Evolutionary conservation across 2,797 vertebrate species (phyloP), one percentile per base, ranked within the genome.

Genomic region (Hephaestus fuliginosus): DNA sequence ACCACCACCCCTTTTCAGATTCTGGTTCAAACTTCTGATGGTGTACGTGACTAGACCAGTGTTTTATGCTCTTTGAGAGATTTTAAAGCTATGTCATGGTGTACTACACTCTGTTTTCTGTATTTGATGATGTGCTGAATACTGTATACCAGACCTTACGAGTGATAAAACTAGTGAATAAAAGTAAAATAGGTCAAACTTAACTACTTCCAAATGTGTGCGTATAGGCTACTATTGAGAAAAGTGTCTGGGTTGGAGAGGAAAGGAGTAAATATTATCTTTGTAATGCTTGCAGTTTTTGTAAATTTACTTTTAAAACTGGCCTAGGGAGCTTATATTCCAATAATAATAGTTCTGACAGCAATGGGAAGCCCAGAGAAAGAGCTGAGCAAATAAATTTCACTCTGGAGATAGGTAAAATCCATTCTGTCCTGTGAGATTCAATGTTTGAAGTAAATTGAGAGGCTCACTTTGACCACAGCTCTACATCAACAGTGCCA

Each of bases 401-500:
- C 25, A 53, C 56, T 53, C 43, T 53, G 39, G 20, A 57, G 28
- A 48, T 57, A 52, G 62, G 11, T 67, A 14, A 56, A 67, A 43
- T 68, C 18, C 3, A 2, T 41, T 51, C 7, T 67, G 36, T 48
- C n/a, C n/a, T 5, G 39, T 69, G 62, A 48, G 13, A 4, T 36
- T 69, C 22, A 51, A 0, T 61, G 30, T 78, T 63, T 79, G 5
- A 60, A 33, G 51, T 44, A 20, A 64, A 7, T 14, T 41, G 7
- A 71, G 33, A 25, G 1, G 28, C 53, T 39, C 0, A 12, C 2
- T 65, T 25, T 22, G 39, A 15, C n/a, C 22, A 0, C 48, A 70
- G 3, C 14, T 64, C 8, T 43, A 13, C 22, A 5, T 70, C 78
- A 86, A 82, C 85, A 87, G 67, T 80, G 92, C 90, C 92, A 86